Evolutionary conservation across 2,113 vertebrate genomes (phyloP).

Genomic region (Barnardius zonarius): DNA sequence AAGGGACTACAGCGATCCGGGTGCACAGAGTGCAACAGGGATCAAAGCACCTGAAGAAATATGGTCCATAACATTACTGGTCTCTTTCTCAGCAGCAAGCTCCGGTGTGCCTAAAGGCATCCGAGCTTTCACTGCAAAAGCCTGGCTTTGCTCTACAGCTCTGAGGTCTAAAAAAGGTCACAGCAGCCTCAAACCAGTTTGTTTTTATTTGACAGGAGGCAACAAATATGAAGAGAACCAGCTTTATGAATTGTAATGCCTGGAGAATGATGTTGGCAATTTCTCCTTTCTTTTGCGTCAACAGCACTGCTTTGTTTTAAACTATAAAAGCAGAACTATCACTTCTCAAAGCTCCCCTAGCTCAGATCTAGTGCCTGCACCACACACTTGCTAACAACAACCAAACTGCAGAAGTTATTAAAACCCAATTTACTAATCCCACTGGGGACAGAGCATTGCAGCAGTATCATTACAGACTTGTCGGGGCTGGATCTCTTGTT

Average conservation of each 20-base stretch:
- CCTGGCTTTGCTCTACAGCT: neutral
- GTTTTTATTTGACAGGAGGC: neutral
- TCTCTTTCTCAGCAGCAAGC: accelerated
- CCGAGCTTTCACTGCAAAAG: accelerated
- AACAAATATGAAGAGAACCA: neutral
- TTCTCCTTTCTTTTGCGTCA: neutral
- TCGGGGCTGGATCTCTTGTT: neutral
- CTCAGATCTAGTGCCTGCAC: neutral
- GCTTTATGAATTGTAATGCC: neutral
- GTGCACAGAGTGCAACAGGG: neutral
- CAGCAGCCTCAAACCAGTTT: neutral
- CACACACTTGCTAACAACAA: neutral
- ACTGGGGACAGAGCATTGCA: neutral
- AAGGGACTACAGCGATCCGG: accelerated
- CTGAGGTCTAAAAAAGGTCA: neutral
- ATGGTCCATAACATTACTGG: accelerated
- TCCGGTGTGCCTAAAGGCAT: accelerated
- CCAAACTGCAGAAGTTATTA: neutral
- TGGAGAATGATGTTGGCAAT: neutral
- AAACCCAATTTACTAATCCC: neutral
- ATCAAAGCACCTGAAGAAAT: neutral
- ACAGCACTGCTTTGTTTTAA: neutral
- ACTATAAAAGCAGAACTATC: neutral
- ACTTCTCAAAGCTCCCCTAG: neutral
- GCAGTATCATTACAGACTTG: neutral